These are phyloP conservation scores for Sphaeramia orbicularis DNA, from an alignment of 2,797 vertebrate species.

Conservation along the genomic window DNA sequence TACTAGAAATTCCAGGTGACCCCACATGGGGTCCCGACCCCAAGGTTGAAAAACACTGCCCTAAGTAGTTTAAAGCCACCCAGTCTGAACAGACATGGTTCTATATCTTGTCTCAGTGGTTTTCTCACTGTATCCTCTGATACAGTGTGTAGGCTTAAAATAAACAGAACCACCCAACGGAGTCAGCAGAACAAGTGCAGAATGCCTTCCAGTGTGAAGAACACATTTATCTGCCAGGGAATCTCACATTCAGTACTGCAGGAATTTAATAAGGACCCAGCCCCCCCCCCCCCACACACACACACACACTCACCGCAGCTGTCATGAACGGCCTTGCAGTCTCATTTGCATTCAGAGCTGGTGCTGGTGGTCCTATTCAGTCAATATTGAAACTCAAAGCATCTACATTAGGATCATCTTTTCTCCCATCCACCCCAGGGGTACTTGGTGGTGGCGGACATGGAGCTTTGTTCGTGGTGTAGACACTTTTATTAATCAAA, in stretches of 20 bases:
- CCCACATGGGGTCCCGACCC: no score
- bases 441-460: constrained; percentile 65
- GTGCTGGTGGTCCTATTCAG: constrained; percentile 75
- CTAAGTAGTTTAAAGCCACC: constrained; percentile 19
- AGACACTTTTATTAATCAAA: constrained; percentile 82
- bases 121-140: neutral
- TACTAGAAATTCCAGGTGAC: no score
- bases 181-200: constrained; percentile 27
- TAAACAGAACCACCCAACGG: constrained; percentile 31
- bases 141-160: constrained; percentile 23
- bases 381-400: constrained; percentile 69
- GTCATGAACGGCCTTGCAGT: constrained; percentile 58
- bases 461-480: constrained; percentile 68
- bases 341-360: constrained; percentile 77
- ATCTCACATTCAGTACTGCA: constrained; percentile 54
- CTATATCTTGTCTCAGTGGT: neutral
- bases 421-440: constrained; percentile 76
- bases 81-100: constrained; percentile 9
- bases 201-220: constrained; percentile 20
- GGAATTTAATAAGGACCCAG: constrained; percentile 69
- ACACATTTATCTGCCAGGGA: constrained; percentile 51
- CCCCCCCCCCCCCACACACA: constrained; percentile 4
- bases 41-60: no score
- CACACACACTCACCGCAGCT: constrained; percentile 35
- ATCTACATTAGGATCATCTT: constrained; percentile 80